Evolutionary conservation across 2,113 vertebrate genomes (phyloP), one percentile per base, ranked within the genome.

Genomic region (Hippocampus barbouri): DNA sequence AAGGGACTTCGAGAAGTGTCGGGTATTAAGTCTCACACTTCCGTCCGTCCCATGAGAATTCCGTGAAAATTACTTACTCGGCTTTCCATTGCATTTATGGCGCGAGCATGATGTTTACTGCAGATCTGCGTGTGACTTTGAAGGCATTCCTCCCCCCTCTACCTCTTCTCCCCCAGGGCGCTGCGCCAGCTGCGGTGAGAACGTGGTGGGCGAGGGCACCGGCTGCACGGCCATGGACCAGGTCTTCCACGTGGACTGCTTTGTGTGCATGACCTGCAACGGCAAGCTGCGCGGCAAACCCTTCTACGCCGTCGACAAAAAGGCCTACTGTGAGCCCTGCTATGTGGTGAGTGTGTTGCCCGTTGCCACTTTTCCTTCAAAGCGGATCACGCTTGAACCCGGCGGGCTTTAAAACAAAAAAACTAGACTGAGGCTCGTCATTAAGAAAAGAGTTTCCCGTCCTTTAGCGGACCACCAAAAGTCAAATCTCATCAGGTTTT

Each of bases 151-250:
- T 23, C 51, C 2, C 25, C 45, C 11, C n/a, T 10, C 41, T n/a
- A n/a, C 67, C 74, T 63, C 76, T 68, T 51, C 3, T 41, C 71
- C 74, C 76, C 79, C 91, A 98, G 97, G 97, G 20, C 95, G 95
- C 84, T 99, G 97, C 74, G 91, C 96, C 66, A 95, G 94, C 89
- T 99, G 97, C 14, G 97, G 96, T 1, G 96, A 98, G 80, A 98
- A 98, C 1, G 97, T 99, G 1, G 93, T 98, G 59, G 97, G 97
- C 1, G 97, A 98, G 84, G 97, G 97, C 30, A 98, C 95, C 0
- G 97, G 97, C 45, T 99, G 97, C 84, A 98, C 97, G 0, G 97
- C 97, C 80, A 99, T 99, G 97, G 97, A 99, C 85, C 96, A 98
- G 74, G 96, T 99, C 71, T 99, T 98, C 91, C 97, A 98, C 0